These are phyloP conservation scores for Melipona quadrifasciata DNA, from an alignment of 1,140 invertebrate species.

Conservation along the genomic window DNA sequence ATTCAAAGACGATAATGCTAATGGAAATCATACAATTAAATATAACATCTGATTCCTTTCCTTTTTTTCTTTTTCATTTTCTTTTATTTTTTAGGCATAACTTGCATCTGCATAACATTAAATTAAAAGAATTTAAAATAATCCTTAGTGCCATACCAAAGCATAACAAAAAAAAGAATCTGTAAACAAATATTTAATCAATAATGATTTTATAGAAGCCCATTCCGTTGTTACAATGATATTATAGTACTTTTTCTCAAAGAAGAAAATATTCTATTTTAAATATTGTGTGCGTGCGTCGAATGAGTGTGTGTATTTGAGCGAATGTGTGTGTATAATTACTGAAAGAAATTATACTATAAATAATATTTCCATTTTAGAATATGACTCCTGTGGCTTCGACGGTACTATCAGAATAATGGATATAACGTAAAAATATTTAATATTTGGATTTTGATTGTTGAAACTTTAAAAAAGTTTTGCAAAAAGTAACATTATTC, in stretches of 20 bases:
- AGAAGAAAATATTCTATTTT: slow-evolving; percentile 73
- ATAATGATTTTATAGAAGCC: slow-evolving; percentile 60
- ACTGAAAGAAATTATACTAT: slow-evolving; percentile 32
- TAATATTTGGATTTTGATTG: slow-evolving; percentile 7
- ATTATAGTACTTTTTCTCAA: slow-evolving; percentile 59
- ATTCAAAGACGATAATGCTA: background rate
- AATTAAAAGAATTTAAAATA: slow-evolving; percentile 36
- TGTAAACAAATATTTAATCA: slow-evolving; percentile 36
- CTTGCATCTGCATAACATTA: slow-evolving; percentile 28
- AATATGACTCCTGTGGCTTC: background rate
- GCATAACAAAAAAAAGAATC: slow-evolving; percentile 19
- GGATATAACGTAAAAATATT: background rate
- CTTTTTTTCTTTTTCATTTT: background rate
- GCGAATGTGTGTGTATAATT: slow-evolving; percentile 30
- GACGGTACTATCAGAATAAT: slow-evolving; percentile 35
- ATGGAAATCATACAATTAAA: slow-evolving; percentile 4
- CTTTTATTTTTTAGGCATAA: background rate
- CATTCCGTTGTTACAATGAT: slow-evolving; percentile 47
- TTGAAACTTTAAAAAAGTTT: slow-evolving; percentile 2
- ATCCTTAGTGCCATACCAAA: slow-evolving; percentile 75
- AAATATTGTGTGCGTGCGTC: slow-evolving; percentile 60
- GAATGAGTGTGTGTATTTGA: background rate
- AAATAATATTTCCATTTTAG: slow-evolving; percentile 40
- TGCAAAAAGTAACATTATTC: background rate
- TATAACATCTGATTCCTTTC: slow-evolving; percentile 1